Conservation (phyloP, 2,888 invertebrate species). For the Stenurella melanura region DNA sequence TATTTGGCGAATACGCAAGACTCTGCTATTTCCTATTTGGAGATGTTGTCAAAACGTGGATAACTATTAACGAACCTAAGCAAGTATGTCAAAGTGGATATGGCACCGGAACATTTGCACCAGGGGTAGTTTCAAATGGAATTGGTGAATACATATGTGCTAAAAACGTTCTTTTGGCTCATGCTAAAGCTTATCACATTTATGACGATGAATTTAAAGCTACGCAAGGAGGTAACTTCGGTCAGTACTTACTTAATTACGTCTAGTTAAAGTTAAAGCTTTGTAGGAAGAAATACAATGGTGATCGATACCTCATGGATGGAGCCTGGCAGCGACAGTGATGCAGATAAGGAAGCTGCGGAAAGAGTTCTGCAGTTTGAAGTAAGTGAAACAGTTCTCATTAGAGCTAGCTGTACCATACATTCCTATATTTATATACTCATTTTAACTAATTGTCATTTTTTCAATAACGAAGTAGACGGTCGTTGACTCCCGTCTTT, state of each 20-base stretch:
- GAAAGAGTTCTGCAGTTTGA: conserved; percentile 55
- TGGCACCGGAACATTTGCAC: conserved; percentile 22
- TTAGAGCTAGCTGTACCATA: no score
- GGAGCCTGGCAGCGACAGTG: conserved; percentile 53
- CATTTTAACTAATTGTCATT: no score
- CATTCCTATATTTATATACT: no score
- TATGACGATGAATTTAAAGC: conserved; percentile 75
- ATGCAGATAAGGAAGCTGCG: conserved; percentile 52
- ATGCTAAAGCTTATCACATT: conserved; percentile 70
- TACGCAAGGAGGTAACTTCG: conserved; percentile 47
- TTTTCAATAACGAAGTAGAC: no score
- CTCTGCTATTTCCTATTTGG: conserved; percentile 37
- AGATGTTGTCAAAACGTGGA: conserved; percentile 53
- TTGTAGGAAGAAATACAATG: conserved; percentile 33
- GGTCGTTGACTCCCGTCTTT: no score
- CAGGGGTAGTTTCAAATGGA: conserved; percentile 63
- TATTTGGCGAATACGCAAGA: conserved; percentile 14
- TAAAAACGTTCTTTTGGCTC: conserved; percentile 72
- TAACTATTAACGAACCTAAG: conserved; percentile 56
- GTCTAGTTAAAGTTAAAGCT: background rate
- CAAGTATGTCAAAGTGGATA: conserved; percentile 47
- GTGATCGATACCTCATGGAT: conserved; percentile 55
- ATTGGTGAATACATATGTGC: conserved; percentile 77
- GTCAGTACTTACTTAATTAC: background rate
- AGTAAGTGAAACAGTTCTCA: conserved; percentile 41